phyloP scores from a whole-genome alignment of 2,797 vertebrate species.

The Sylvia borin region DNA sequence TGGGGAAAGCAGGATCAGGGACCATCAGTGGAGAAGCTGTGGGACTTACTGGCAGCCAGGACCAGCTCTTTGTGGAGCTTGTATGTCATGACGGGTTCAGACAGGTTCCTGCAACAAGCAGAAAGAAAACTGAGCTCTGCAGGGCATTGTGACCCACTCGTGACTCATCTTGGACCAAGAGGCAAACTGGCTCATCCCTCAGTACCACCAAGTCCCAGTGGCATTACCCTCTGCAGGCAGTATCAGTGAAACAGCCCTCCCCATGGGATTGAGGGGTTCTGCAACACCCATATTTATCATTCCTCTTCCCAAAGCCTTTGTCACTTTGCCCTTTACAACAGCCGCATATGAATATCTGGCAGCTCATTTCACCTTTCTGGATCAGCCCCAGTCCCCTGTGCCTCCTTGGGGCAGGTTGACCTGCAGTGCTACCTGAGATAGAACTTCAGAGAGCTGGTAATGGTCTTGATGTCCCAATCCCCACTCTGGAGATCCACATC shows the following conservation, averaged over 20 bases:
- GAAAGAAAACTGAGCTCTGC: background rate
- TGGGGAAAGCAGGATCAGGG: background rate
- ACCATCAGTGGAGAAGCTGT: background rate
- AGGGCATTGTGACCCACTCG: background rate
- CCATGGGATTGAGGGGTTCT: rapidly evolving
- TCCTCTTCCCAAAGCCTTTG: background rate
- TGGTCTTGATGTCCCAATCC: slow-evolving; percentile 95
- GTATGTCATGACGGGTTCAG: slow-evolving; percentile 97
- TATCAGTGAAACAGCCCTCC: background rate
- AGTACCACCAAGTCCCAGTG: background rate
- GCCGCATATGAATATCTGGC: background rate
- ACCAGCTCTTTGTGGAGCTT: slow-evolving; percentile 91
- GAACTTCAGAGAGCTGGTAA: slow-evolving; percentile 97
- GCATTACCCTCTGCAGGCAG: background rate
- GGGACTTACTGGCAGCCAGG: slow-evolving; percentile 92
- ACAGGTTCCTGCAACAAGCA: slow-evolving; percentile 87
- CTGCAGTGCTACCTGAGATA: slow-evolving; percentile 87
- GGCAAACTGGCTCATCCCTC: background rate
- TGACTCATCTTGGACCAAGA: rapidly evolving
- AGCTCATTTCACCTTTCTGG: background rate
- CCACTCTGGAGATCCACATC: slow-evolving; percentile 88
- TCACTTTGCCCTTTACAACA: background rate
- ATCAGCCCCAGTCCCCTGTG: background rate
- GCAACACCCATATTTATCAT: background rate
- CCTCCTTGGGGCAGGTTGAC: rapidly evolving